Evolutionary conservation across 2,888 invertebrate genomes (phyloP).

Genomic region (Phorcus lineatus): DNA sequence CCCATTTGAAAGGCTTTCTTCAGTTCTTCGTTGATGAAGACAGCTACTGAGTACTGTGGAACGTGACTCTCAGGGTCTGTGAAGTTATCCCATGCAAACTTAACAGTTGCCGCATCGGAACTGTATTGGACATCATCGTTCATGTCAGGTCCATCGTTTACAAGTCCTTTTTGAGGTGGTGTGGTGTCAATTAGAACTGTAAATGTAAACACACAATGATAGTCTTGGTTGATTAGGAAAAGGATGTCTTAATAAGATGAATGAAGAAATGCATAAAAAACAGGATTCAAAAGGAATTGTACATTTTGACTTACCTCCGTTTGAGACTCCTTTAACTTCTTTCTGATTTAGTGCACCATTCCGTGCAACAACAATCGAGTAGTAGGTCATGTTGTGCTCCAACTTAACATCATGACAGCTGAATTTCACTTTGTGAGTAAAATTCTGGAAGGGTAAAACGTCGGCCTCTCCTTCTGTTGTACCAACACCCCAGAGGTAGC

Average conservation of each 20-base stretch:
- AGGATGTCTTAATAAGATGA: too few relatives aligned
- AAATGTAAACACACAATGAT: background rate
- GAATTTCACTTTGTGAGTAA: slow-evolving; percentile 42
- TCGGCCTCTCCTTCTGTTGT: slow-evolving; percentile 41
- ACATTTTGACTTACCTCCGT: slow-evolving; percentile 1
- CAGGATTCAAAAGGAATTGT: too few relatives aligned
- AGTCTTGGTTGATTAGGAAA: too few relatives aligned
- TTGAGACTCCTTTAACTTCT: background rate
- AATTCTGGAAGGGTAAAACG: slow-evolving; percentile 43
- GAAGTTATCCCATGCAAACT: slow-evolving; percentile 38
- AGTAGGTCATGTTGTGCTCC: slow-evolving; percentile 55
- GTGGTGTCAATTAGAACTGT: slow-evolving; percentile 42
- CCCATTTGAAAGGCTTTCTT: slow-evolving; percentile 42
- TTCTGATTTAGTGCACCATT: slow-evolving; percentile 56
- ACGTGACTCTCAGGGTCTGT: slow-evolving; percentile 42
- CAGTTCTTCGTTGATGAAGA: slow-evolving; percentile 47
- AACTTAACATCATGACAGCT: slow-evolving; percentile 39
- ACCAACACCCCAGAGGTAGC: slow-evolving; percentile 56
- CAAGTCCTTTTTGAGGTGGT: slow-evolving; percentile 33
- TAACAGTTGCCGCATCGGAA: slow-evolving; percentile 32
- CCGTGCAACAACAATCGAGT: slow-evolving; percentile 53
- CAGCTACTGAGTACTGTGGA: slow-evolving; percentile 43
- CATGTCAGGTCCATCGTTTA: slow-evolving; percentile 33
- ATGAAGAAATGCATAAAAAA: too few relatives aligned
- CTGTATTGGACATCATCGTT: slow-evolving; percentile 35